These are phyloP conservation scores for Tupiocoris notatus DNA, from an alignment of 2,888 invertebrate species.

Conservation along the genomic window DNA sequence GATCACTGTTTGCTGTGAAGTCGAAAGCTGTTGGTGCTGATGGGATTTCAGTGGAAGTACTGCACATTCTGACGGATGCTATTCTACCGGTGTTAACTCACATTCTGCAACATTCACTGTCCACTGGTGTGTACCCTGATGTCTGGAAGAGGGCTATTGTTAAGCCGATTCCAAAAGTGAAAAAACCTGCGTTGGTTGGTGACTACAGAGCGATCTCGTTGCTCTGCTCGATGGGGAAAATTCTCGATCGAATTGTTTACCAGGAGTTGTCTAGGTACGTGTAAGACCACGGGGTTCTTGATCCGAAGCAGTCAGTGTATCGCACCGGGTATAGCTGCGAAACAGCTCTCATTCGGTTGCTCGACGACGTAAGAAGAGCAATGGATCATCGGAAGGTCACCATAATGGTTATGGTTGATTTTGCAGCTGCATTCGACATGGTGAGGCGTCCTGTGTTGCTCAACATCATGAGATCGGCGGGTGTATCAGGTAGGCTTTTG, in stretches of 20 bases:
- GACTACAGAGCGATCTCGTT: conserved; percentile 9
- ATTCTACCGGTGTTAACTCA: neutral
- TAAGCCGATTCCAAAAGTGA: neutral
- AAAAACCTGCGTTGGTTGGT: neutral
- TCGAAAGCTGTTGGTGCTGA: neutral
- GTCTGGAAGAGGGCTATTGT: neutral
- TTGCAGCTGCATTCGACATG: conserved; percentile 7
- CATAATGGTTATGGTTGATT: conserved; percentile 4
- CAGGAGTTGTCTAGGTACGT: neutral
- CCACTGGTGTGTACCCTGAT: neutral
- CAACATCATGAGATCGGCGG: neutral
- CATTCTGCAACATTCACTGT: neutral
- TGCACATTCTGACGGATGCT: neutral
- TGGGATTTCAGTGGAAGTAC: neutral
- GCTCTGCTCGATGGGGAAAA: neutral
- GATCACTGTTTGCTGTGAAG: neutral
- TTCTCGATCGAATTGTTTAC: neutral
- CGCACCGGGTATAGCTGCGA: neutral
- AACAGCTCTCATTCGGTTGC: neutral
- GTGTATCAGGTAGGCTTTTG: neutral
- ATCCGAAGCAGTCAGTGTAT: conserved; percentile 12
- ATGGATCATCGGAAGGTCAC: conserved; percentile 1
- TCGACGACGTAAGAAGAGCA: neutral
- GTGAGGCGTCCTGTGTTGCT: neutral
- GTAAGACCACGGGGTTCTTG: neutral